Conservation (phyloP, 2,797 vertebrate species). For the Alcedo quadribrachys region DNA sequence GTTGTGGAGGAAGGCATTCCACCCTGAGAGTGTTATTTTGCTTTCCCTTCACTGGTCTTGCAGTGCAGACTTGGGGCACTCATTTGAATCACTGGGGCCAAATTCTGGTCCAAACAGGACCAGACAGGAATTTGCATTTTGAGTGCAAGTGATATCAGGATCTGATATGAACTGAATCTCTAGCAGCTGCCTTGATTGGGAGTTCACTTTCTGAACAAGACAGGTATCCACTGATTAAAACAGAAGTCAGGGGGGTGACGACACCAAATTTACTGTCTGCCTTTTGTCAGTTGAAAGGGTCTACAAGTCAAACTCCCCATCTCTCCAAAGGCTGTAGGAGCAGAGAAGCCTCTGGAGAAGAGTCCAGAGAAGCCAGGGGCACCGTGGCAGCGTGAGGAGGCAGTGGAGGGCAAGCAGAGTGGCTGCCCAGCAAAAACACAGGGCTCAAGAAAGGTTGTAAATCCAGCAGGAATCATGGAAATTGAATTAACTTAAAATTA, state of each 20-base stretch:
- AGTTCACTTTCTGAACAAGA: neutral
- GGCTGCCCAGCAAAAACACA: neutral
- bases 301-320: neutral
- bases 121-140: neutral
- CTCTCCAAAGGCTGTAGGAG: neutral
- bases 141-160: neutral
- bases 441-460: constrained; percentile 5
- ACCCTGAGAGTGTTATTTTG: too few relatives aligned
- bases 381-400: neutral
- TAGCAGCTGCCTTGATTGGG: neutral
- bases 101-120: neutral
- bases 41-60: rapidly evolving
- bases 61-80: rapidly evolving
- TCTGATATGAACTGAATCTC: neutral
- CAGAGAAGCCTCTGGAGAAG: neutral
- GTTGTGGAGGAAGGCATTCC: neutral
- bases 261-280: neutral
- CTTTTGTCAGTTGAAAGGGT: neutral
- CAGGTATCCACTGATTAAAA: constrained; percentile 5
- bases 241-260: neutral
- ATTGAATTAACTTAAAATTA: constrained; percentile 10
- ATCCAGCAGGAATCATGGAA: neutral
- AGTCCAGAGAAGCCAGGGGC: neutral
- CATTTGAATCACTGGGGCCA: rapidly evolving
- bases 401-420: neutral